A percentile compares a stretch with the other conserved stretches of the same genome.
Conservation (phyloP, 2,797 vertebrate species). For the Poeciliopsis infans region DNA sequence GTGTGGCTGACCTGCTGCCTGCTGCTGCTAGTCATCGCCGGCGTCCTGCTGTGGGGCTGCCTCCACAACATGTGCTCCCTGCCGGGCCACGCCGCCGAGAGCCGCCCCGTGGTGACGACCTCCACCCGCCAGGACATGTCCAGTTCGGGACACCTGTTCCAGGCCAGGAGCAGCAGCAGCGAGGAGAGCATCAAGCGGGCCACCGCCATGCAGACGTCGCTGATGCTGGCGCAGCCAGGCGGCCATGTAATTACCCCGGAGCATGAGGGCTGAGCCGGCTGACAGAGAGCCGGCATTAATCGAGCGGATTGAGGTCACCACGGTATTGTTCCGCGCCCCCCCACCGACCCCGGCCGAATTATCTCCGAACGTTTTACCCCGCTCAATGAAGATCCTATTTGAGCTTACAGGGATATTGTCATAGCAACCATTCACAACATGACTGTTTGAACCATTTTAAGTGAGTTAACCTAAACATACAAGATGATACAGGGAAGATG, state of each 20-base stretch:
- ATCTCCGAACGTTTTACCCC: slow-evolving; percentile 26
- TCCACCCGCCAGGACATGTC: slow-evolving; percentile 34
- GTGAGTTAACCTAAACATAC: neutral
- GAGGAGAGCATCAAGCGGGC: slow-evolving; percentile 63
- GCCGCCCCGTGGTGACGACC: slow-evolving; percentile 32
- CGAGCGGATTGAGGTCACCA: slow-evolving; percentile 65
- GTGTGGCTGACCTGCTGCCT: slow-evolving; percentile 89
- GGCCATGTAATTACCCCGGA: slow-evolving; percentile 51
- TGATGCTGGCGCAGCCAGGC: slow-evolving; percentile 45
- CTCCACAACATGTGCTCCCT: slow-evolving; percentile 80
- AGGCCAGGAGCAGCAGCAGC: slow-evolving; percentile 50
- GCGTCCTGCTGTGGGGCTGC: slow-evolving; percentile 85
- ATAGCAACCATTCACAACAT: neutral
- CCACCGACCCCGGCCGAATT: slow-evolving; percentile 19
- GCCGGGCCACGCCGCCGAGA: slow-evolving; percentile 44
- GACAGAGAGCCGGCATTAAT: slow-evolving; percentile 56
- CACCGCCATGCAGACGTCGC: slow-evolving; percentile 69
- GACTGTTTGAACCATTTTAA: neutral
- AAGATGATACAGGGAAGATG: neutral
- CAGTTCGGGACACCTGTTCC: slow-evolving; percentile 53
- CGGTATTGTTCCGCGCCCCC: slow-evolving; percentile 37
- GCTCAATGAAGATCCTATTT: slow-evolving; percentile 40
- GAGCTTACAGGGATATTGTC: slow-evolving; percentile 9
- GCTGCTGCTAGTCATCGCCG: slow-evolving; percentile 84
- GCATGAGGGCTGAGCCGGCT: slow-evolving; percentile 70